A percentile compares a stretch with the other conserved stretches of the same genome.
Evolutionary conservation across 1,140 invertebrate species (phyloP).

Genomic region (Hypothenemus hampei): DNA sequence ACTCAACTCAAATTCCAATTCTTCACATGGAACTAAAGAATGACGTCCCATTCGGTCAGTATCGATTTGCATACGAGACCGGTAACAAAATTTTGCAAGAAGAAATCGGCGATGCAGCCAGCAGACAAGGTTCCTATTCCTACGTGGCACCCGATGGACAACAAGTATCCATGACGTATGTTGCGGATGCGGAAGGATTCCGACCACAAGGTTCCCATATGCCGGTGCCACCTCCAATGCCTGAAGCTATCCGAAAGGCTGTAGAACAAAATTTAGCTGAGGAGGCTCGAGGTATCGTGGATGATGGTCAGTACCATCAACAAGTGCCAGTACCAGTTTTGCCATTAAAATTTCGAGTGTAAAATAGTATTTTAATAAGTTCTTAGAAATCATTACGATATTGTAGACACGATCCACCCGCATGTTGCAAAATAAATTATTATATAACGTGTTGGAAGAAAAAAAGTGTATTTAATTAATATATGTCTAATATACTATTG

Average conservation of each 20-base stretch:
- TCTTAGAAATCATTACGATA: too few species aligned
- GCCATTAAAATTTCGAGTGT: slow-evolving; percentile 10
- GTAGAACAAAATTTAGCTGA: slow-evolving; percentile 48
- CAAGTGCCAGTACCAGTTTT: slow-evolving; percentile 9
- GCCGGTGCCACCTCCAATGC: slow-evolving; percentile 50
- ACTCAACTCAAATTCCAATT: slow-evolving; percentile 17
- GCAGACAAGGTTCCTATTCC: slow-evolving; percentile 52
- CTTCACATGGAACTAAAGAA: slow-evolving; percentile 22
- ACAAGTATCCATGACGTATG: slow-evolving; percentile 50
- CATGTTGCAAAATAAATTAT: not conserved
- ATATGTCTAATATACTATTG: too few species aligned
- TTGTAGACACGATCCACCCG: not conserved
- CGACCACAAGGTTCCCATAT: slow-evolving; percentile 48
- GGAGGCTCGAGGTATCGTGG: slow-evolving; percentile 33
- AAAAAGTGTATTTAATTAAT: too few species aligned
- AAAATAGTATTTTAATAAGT: too few species aligned
- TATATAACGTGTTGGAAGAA: too few species aligned
- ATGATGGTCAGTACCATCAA: slow-evolving; percentile 33
- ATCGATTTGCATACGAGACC: slow-evolving; percentile 32
- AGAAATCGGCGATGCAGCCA: slow-evolving; percentile 50
- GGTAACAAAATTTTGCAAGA: slow-evolving; percentile 35
- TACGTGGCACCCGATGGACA: slow-evolving; percentile 53
- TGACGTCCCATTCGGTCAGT: slow-evolving; percentile 21
- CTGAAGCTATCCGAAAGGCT: slow-evolving; percentile 46
- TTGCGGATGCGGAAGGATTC: slow-evolving; percentile 55